Conservation (phyloP, 2,888 invertebrate species). For the Cheiracanthium punctorium region DNA sequence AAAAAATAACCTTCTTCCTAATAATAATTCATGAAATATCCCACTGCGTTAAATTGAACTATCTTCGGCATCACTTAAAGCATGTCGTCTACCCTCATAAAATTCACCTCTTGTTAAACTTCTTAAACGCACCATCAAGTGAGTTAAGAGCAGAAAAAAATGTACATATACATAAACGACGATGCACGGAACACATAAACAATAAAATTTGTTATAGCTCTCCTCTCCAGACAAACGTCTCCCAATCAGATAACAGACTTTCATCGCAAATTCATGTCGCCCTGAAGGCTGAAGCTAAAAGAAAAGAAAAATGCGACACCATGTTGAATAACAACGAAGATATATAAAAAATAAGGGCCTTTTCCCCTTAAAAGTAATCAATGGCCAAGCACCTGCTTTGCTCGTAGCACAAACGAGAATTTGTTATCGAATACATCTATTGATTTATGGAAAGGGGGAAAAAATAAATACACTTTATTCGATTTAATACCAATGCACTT, state of each 20-base stretch:
- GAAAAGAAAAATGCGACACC: background rate
- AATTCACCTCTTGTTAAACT: too few relatives aligned
- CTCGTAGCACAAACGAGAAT: background rate
- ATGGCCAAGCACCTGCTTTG: background rate
- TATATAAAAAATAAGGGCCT: background rate
- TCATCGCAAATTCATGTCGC: background rate
- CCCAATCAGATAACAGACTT: background rate
- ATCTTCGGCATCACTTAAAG: too few relatives aligned
- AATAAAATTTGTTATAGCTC: background rate
- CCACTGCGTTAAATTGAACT: too few relatives aligned
- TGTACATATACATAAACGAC: too few relatives aligned
- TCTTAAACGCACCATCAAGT: too few relatives aligned
- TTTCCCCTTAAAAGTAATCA: constrained; percentile 4
- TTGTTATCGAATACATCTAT: background rate
- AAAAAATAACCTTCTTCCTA: too few relatives aligned
- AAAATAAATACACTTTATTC: background rate
- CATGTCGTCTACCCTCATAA: too few relatives aligned
- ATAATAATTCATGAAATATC: too few relatives aligned
- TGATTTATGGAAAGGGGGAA: background rate
- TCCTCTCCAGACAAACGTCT: background rate
- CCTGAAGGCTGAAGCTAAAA: background rate
- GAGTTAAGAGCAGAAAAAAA: too few relatives aligned
- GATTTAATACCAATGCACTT: background rate
- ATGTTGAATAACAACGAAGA: background rate
- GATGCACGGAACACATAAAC: too few relatives aligned